Evolutionary conservation across 35 echinoderm and acorn worm genomes (phyloP), one percentile per base, ranked within the genome.

Genomic region (Apostichopus californicus): DNA sequence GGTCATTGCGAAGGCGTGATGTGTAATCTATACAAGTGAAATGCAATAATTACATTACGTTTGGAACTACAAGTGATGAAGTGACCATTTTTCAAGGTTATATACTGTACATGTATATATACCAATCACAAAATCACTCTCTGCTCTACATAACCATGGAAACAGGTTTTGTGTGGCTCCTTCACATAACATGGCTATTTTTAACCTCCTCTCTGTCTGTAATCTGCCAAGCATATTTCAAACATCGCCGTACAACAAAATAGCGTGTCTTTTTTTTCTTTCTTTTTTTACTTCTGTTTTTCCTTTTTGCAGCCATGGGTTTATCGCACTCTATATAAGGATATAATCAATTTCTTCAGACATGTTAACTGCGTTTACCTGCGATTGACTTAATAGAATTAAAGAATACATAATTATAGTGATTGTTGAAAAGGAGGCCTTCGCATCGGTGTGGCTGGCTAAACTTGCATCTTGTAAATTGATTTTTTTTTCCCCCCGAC

Each of bases 311-410:
- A 68, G 71, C 14, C 71, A 75, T 14, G 71, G 71, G 71, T 75
- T 75, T 20, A 75, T 75, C 17, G 71, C 17, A 75, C 71, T 75
- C 71, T 75, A 75, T 75, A 18, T 11, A 68, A 68, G 20, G 6
- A 5, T 13, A 22, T 75, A 75, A 75, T 75, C 71, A 75, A 75
- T 75, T 75, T 75, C 71, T 75, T 22, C 71, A 75, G 71, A 75
- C 71, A 75, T 75, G 15, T 75, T 75, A 75, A 75, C 71, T 75
- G 71, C 71, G n/a, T 75, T 75, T 75, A 75, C 71, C 71, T 75
- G 71, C 14, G 13, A 75, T 75, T 6, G 71, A 75, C 71, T 75
- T 75, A 75, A 75, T 75, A 75, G 71, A 20, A 75, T 75, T 75
- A 75, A 75, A 22, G 71, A 75, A 75, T 75, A 75, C 20, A 75